phyloP scores from a whole-genome alignment of 2,113 vertebrate genomes.

The Thymallus thymallus region DNA sequence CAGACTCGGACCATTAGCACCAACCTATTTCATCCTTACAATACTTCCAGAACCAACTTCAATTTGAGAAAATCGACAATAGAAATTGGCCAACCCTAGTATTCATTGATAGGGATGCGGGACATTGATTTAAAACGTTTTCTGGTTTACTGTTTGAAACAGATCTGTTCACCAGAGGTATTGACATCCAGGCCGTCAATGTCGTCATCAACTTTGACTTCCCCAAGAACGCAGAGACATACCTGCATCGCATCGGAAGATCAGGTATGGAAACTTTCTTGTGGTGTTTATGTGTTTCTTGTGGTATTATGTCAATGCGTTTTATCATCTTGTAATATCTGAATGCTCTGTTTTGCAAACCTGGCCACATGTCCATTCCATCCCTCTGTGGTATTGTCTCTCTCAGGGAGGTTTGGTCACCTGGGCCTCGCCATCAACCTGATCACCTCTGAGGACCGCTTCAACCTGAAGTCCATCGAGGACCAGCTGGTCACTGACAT shows the following conservation, averaged over 20 bases:
- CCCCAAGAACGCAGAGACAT: constrained; percentile 78
- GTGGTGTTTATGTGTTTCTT: neutral
- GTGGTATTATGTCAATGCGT: neutral
- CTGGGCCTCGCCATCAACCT: constrained; percentile 73
- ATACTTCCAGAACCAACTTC: too few relatives aligned
- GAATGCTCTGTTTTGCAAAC: neutral
- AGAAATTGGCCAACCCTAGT: too few relatives aligned
- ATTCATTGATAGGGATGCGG: too few relatives aligned
- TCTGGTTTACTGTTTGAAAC: neutral
- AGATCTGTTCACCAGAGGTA: constrained; percentile 82
- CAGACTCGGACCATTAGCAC: too few relatives aligned
- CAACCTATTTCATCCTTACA: too few relatives aligned
- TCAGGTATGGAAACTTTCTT: constrained; percentile 60
- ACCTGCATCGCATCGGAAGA: constrained; percentile 79
- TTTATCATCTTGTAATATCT: neutral
- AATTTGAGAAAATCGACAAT: too few relatives aligned
- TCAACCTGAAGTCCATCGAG: constrained; percentile 74
- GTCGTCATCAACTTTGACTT: constrained; percentile 83
- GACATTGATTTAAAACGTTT: neutral
- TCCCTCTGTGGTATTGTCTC: neutral
- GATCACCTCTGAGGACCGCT: constrained; percentile 74
- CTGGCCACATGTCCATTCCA: neutral
- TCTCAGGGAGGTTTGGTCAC: constrained; percentile 70
- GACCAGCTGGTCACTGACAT: constrained; percentile 76
- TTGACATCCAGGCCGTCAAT: constrained; percentile 80